Conservation (phyloP, 1,140 invertebrate genomes). For the Drosophila orosa region DNA sequence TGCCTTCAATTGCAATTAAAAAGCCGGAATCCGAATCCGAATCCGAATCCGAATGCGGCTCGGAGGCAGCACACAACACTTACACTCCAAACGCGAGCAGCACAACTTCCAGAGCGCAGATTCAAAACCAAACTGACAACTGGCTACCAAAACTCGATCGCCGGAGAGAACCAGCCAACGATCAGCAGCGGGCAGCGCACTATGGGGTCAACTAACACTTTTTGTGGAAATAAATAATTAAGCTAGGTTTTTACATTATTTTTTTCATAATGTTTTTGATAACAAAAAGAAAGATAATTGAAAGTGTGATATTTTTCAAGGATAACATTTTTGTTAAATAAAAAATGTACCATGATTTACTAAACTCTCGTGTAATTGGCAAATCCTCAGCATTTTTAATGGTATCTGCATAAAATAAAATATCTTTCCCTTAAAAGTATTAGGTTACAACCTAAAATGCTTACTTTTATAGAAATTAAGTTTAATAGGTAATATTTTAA, state of each 20-base stretch:
- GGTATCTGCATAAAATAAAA: no score
- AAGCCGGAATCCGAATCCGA: conserved; percentile 70
- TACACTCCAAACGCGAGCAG: conserved; percentile 67
- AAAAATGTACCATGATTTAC: no score
- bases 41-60: conserved; percentile 25
- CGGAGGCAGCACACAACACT: conserved; percentile 48
- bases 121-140: conserved; percentile 70
- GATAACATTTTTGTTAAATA: no score
- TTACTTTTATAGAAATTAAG: neutral
- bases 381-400: no score
- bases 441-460: neutral
- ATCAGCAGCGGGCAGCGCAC: conserved; percentile 15
- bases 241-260: neutral
- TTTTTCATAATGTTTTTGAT: neutral
- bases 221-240: neutral
- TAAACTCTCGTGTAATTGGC: no score
- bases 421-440: neutral
- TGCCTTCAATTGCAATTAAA: conserved; percentile 78
- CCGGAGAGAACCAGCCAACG: conserved; percentile 63
- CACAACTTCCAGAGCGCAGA: conserved; percentile 69
- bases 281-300: no score
- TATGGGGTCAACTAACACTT: neutral
- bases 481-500: no score
- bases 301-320: no score
- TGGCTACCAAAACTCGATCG: conserved; percentile 75